Conservation (phyloP, 37 sponge, comb jelly and placozoan genomes). For the Tethya wilhelma region DNA sequence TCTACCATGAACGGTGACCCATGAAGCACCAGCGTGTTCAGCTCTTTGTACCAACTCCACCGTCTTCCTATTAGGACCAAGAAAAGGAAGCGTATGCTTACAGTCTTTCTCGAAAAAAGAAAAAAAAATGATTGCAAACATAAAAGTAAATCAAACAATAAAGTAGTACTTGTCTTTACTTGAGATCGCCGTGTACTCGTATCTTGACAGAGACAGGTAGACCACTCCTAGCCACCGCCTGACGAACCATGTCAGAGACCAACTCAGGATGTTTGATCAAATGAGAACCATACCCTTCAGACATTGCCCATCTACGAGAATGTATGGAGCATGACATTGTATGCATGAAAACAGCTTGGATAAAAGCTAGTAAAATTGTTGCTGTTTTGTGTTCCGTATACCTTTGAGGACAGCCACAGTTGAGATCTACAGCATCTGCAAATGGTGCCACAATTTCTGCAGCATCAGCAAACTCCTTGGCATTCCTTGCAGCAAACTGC, state of each 20-base stretch:
- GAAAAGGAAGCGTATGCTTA: too few species aligned
- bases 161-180: constrained; percentile 26
- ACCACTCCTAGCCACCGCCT: constrained; percentile 45
- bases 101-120: too few species aligned
- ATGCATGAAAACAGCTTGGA: neutral
- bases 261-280: constrained; percentile 78
- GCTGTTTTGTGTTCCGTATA: neutral
- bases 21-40: constrained; percentile 80
- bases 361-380: neutral
- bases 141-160: too few species aligned
- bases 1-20: constrained; percentile 95
- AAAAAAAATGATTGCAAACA: too few species aligned
- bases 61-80: constrained; percentile 60
- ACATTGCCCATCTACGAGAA: constrained; percentile 78
- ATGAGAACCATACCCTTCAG: constrained; percentile 82
- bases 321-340: neutral
- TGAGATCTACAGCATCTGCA: constrained; percentile 91
- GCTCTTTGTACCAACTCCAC: constrained; percentile 74
- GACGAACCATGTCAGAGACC: constrained; percentile 78
- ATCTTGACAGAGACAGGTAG: constrained; percentile 92
- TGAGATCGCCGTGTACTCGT: constrained; percentile 71
- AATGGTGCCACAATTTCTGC: constrained; percentile 86
- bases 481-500: constrained; percentile 93
- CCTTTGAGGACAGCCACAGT: constrained; percentile 97
- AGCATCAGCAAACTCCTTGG: constrained; percentile 84